Base-by-base conservation (phyloP, 92 coral and sea anemone genomes). In the Siderastrea siderea region DNA sequence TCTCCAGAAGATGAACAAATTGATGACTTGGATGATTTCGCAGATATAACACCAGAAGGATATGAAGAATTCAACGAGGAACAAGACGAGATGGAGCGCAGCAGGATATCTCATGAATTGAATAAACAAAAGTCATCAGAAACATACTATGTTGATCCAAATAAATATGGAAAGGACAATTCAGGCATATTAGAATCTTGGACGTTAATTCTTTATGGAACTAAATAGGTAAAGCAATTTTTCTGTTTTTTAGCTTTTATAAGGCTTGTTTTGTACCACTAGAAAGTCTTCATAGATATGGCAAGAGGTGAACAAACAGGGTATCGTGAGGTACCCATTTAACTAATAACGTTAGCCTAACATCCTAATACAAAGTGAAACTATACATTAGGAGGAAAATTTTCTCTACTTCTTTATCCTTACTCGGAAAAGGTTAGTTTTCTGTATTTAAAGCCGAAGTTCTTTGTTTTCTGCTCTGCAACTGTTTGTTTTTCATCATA, bases 181-280 rank as follows among this genome's bases (percentile, higher is more conserved):
- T 93, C 98, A n/a, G 98, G 98, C 13, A 84, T 91, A 47, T 84
- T 95, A 46, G 92, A 95, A 62, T 95, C 98, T n/a, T 95, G 96
- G 98, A 95, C 91, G 69, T 84, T 95, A 54, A 91, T 95, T 55
- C 90, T 95, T 58, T 95, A 95, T 50, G 98, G 98, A 13, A 95
- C 98, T 60, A 62, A 85, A 83, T 91, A 60, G 47, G 60, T 53
- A 26, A 17, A 38, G 12, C 44, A 57, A 50, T 63, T 78, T 73
- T 62, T 48, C 16, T 3, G 45, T 43, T 6, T 17, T 57, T 55
- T 76, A 45, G 49, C 19, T 57, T 76, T 58, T 76, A 4, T 76
- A 45, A 57, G 38, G 80, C 59, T 46, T 58, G 80, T 55, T 5
- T 76, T 58, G 0, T 19, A 57, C 51, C 45, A 47, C 50, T 17